phyloP scores from a whole-genome alignment of 2,113 vertebrate species.

The Perccottus glenii region DNA sequence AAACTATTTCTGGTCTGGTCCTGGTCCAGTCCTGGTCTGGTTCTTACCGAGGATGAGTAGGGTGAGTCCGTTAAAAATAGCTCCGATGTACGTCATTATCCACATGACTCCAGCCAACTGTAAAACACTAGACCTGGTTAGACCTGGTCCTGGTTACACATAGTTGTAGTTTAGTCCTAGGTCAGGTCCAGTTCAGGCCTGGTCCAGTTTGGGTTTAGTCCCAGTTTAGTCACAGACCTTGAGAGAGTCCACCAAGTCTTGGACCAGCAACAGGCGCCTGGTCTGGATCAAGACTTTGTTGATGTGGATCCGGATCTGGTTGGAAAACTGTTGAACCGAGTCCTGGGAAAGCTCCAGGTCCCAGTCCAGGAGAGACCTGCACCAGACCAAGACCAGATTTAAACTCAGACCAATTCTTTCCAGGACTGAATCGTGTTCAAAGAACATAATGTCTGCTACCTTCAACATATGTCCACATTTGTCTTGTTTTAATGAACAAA shows the following conservation, averaged over 20 bases:
- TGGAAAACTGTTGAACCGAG: constrained; percentile 73
- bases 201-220: no score
- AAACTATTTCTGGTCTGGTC: no score
- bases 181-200: no score
- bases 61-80: constrained; percentile 87
- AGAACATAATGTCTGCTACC: no score
- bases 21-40: background rate
- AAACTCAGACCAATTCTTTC: no score
- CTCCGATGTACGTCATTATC: constrained; percentile 87
- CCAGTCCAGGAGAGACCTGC: constrained; percentile 73
- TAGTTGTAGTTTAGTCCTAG: no score
- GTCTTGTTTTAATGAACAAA: no score
- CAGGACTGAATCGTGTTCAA: no score
- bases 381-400: no score
- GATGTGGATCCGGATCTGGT: constrained; percentile 73
- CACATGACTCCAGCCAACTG: constrained; percentile 88
- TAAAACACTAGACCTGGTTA: background rate
- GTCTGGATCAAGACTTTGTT: constrained; percentile 74
- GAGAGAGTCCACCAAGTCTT: constrained; percentile 85
- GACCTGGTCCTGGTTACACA: no score
- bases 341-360: constrained; percentile 81
- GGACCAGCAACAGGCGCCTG: constrained; percentile 82
- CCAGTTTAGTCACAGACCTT: constrained; percentile 74
- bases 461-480: no score
- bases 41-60: constrained; percentile 85